A percentile compares a stretch with the other conserved stretches of the same genome.
Conservation (phyloP, 1,140 invertebrate species). For the Steinernema feltiae region DNA sequence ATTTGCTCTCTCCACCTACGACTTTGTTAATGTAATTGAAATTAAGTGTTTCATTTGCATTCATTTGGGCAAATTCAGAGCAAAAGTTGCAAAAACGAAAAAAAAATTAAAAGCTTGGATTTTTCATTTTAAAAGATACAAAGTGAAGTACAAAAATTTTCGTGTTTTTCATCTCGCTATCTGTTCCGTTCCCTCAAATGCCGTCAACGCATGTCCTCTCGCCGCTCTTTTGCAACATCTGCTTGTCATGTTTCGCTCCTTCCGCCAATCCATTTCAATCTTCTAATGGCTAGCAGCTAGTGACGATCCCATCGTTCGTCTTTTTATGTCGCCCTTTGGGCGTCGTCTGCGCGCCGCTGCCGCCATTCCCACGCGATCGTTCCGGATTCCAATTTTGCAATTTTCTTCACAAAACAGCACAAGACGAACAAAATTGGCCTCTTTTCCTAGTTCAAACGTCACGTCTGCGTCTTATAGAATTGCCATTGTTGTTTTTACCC, state of each 20-base stretch:
- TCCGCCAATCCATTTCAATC: not conserved
- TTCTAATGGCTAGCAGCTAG: not conserved
- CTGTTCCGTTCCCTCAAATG: not conserved
- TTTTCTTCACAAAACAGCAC: not conserved
- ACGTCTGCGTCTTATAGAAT: too few species aligned
- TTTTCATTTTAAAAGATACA: too few species aligned
- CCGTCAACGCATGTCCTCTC: too few species aligned
- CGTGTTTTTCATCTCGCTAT: not conserved
- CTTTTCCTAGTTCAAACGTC: not conserved
- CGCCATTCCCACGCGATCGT: not conserved
- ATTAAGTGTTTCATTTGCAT: too few species aligned
- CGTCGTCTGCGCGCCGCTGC: not conserved
- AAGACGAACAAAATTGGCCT: constrained; percentile 6
- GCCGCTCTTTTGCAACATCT: not conserved
- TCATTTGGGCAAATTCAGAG: too few species aligned
- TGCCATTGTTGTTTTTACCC: too few species aligned
- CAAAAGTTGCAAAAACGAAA: too few species aligned
- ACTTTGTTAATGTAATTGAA: too few species aligned
- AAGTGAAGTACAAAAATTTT: not conserved
- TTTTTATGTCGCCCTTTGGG: not conserved
- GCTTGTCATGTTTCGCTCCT: not conserved
- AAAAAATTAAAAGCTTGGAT: too few species aligned
- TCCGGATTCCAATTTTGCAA: not conserved
- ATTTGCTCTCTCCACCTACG: too few species aligned
- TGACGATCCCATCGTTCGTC: not conserved